These are phyloP conservation scores for Leucosticte australis DNA, from an alignment of 2,113 vertebrate species.

Conservation along the genomic window DNA sequence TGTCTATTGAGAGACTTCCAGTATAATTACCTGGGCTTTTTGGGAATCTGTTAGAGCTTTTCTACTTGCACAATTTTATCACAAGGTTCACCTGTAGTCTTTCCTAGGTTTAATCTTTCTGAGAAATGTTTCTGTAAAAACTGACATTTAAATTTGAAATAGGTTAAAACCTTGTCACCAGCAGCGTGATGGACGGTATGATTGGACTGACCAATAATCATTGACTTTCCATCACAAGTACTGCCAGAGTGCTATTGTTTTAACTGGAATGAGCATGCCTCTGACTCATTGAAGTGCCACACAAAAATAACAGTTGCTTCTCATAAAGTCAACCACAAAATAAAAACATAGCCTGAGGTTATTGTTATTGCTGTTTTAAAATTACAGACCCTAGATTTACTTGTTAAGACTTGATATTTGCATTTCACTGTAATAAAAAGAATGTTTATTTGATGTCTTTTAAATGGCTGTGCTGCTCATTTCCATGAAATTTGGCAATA, in stretches of 20 bases:
- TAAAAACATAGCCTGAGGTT: conserved; percentile 63
- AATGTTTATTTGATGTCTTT: conserved; percentile 70
- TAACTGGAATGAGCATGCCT: conserved; percentile 15
- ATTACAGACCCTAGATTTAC: conserved; percentile 70
- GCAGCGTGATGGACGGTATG: neutral
- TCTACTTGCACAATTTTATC: neutral
- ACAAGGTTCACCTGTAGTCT: neutral
- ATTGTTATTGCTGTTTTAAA: conserved; percentile 70
- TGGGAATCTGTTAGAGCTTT: neutral
- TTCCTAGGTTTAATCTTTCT: neutral
- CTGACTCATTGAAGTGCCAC: conserved; percentile 32
- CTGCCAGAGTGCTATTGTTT: neutral
- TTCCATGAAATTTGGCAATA: conserved; percentile 63
- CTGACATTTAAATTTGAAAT: neutral
- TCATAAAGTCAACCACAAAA: conserved; percentile 57
- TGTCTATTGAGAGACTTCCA: neutral
- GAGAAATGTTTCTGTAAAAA: neutral
- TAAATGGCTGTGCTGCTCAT: conserved; percentile 64
- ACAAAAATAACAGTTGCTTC: conserved; percentile 64
- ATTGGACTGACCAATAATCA: neutral
- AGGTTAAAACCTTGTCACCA: neutral
- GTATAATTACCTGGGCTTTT: neutral
- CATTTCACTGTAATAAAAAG: conserved; percentile 65
- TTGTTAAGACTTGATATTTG: conserved; percentile 74
- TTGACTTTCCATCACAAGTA: neutral